A percentile compares a stretch with the other conserved stretches of the same genome.
Conservation (phyloP, 2,113 vertebrate genomes). For the Heterotilapia buettikoferi region DNA sequence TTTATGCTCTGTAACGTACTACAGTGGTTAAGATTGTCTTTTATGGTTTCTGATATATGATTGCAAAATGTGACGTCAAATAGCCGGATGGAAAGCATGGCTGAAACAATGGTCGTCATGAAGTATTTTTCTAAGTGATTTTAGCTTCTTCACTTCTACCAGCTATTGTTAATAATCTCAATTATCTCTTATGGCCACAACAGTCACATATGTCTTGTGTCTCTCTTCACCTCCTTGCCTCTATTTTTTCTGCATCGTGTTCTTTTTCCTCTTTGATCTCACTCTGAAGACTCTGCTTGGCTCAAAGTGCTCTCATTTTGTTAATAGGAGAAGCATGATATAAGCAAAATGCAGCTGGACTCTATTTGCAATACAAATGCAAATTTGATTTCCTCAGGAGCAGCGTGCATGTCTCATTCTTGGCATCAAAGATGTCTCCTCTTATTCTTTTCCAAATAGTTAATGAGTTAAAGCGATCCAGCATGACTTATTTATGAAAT, state of each 20-base stretch:
- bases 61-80: not conserved
- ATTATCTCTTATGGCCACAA: not conserved
- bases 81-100: not conserved
- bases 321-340: constrained; percentile 42
- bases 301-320: constrained; percentile 3
- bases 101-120: not conserved
- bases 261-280: constrained; percentile 27
- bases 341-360: constrained; percentile 27
- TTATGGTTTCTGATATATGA: not conserved
- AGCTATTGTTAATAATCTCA: not conserved
- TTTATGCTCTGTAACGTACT: not conserved
- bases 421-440: not conserved
- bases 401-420: not conserved
- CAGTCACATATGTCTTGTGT: not conserved
- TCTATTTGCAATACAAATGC: constrained; percentile 11
- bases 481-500: not conserved
- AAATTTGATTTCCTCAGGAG: constrained; percentile 28
- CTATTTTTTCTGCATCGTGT: not conserved
- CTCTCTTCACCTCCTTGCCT: not conserved
- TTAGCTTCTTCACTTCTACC: not conserved
- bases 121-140: not conserved
- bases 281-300: not conserved
- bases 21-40: not conserved
- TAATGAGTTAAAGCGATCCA: not conserved
- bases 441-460: not conserved